A percentile compares a stretch with the other conserved stretches of the same genome.
Conservation (phyloP, 2,888 invertebrate genomes). For the Heterodera filipjevi region DNA sequence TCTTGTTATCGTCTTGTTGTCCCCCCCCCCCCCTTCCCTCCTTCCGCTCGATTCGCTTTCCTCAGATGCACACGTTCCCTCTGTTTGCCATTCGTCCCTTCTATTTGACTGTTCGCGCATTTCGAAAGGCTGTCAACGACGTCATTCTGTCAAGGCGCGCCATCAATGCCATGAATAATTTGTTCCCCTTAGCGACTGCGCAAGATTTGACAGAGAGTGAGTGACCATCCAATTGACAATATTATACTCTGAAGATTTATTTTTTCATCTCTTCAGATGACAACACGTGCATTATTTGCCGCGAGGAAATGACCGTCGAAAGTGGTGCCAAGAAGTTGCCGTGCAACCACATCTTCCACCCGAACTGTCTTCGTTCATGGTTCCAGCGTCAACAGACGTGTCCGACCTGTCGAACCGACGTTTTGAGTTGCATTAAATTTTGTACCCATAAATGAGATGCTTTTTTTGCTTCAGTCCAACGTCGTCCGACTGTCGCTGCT, state of each 20-base stretch:
- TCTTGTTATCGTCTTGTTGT: background rate
- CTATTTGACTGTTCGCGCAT: constrained; percentile 91
- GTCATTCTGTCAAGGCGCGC: constrained; percentile 82
- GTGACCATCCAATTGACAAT: background rate
- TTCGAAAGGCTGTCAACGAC: constrained; percentile 95
- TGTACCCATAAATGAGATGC: no score
- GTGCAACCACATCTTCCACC: constrained; percentile 98
- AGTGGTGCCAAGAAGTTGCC: constrained; percentile 84
- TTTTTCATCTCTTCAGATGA: constrained; percentile 75
- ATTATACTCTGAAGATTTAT: background rate
- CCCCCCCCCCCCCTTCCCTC: no score
- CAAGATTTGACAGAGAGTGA: constrained; percentile 56
- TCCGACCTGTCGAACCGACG: constrained; percentile 80
- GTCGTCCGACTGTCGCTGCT: constrained; percentile 3
- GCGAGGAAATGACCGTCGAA: constrained; percentile 78
- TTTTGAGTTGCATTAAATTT: constrained; percentile 39
- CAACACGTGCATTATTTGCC: constrained; percentile 97
- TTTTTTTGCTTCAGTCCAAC: constrained; percentile 24
- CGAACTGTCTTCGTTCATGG: constrained; percentile 95
- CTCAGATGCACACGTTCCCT: constrained; percentile 89
- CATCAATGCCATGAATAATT: constrained; percentile 64
- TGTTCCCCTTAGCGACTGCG: constrained; percentile 58
- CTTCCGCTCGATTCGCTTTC: no score
- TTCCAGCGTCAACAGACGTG: constrained; percentile 99
- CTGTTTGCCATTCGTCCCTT: constrained; percentile 97